phyloP scores from a whole-genome alignment of 2,113 vertebrate genomes.

The Castor canadensis region DNA sequence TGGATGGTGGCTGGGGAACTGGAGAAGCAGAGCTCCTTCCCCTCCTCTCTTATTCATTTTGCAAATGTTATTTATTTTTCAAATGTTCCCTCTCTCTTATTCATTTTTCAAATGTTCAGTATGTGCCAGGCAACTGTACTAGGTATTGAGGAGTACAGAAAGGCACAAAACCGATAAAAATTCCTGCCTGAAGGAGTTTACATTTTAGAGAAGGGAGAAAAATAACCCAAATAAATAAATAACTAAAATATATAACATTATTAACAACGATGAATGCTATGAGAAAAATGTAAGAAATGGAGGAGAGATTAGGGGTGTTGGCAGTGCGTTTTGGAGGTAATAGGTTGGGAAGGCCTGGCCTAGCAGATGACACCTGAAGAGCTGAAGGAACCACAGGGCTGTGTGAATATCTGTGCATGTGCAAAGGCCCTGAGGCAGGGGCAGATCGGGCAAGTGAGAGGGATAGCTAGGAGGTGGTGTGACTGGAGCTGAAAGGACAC shows the following conservation, averaged over 20 bases:
- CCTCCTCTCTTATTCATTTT: neutral
- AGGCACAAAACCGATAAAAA: neutral
- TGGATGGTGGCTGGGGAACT: neutral
- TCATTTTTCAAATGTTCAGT: conserved; percentile 33
- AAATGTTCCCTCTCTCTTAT: neutral
- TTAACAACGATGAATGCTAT: neutral
- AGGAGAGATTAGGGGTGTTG: neutral
- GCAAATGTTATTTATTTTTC: conserved; percentile 51
- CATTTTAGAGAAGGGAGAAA: neutral
- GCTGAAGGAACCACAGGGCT: neutral
- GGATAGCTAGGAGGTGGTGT: neutral
- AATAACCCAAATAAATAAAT: neutral
- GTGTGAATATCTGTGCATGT: neutral
- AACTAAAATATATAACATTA: neutral
- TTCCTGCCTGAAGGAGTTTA: neutral
- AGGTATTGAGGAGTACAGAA: neutral
- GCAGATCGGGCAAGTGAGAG: neutral
- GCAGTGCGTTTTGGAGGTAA: neutral
- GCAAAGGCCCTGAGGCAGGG: neutral
- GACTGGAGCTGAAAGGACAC: neutral
- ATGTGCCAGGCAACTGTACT: neutral
- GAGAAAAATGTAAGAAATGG: neutral
- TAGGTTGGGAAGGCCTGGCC: neutral
- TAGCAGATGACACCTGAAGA: neutral
- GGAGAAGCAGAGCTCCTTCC: neutral